Evolutionary conservation across 2,797 vertebrate species (phyloP).

Genomic region (Lagorchestes hirsutus): DNA sequence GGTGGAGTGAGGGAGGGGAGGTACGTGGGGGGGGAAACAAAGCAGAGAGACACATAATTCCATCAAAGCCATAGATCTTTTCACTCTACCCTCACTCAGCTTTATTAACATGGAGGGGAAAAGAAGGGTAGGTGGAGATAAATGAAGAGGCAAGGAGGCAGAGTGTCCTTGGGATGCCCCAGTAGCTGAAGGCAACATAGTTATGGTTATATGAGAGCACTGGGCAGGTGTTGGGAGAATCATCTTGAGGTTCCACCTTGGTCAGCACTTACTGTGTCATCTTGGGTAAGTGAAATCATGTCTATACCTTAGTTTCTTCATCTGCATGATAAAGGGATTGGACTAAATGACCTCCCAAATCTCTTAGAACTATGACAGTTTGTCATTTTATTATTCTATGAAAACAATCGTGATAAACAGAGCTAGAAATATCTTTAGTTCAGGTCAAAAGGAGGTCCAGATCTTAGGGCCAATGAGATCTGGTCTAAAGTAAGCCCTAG

Average conservation of each 20-base stretch:
- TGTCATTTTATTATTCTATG: slow-evolving; percentile 28
- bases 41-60: background rate
- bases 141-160: background rate
- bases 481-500: background rate
- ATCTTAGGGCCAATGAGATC: slow-evolving; percentile 38
- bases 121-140: background rate
- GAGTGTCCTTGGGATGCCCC: background rate
- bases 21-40: background rate
- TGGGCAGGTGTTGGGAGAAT: background rate
- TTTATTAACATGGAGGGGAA: background rate
- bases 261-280: background rate
- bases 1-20: background rate
- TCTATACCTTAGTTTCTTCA: background rate
- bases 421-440: slow-evolving; percentile 12
- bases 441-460: slow-evolving; percentile 18
- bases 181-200: background rate
- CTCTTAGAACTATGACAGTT: background rate
- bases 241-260: background rate
- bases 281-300: background rate
- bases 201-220: background rate
- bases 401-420: slow-evolving; percentile 11
- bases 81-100: background rate
- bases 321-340: background rate
- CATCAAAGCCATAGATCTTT: background rate
- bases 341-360: background rate